Base-by-base conservation (phyloP, 2,888 invertebrate genomes). In the Tinea trinotella region DNA sequence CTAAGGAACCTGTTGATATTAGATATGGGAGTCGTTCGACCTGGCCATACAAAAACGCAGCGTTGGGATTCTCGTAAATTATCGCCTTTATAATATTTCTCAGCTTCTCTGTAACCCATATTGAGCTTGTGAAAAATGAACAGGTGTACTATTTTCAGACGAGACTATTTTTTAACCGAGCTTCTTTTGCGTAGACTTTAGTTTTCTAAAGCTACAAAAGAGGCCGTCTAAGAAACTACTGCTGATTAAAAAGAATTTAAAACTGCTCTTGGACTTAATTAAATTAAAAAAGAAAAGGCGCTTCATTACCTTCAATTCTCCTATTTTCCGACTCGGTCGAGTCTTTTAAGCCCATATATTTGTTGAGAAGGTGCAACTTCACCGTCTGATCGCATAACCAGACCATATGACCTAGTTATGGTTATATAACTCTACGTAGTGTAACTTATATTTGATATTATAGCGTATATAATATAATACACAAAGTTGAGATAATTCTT, bases 1-100 rank as follows among this genome's bases (percentile, higher is more conserved):
- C 65, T 60, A 66, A 64, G 66, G 59, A 59, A 83, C 83, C 83
- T 83, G 83, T 83, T 83, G 83, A 78, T 67, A 56, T 55, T 60
- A 62, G 68, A 70, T 70, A 70, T 69, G 69, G 68, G 48, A 34
- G 52, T 52, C 34, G 15, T 52, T 35, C 35, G 48, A 19, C n/a
- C 40, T 40, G 17, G 15, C 15, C 40, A 40, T 40, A 40, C 40
- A 40, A 40, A 40, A 40, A 40, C 40, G 15, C 40, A 17, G 40
- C 12, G 17, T 7, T 40, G 40, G 40, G 40, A 40, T 40, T 40
- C 40, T 40, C 40, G 40, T 40, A 40, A 40, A 40, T 40, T 40
- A 40, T 40, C 40, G 17, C 40, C 40, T 40, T 17, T 17, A 40
- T 40, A 40, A 40, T 17, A 40, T 40, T 40, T 40, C 17, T 30